A percentile compares a stretch with the other conserved stretches of the same genome.
phyloP scores from a whole-genome alignment of 2,888 invertebrate genomes.

The Osmoderma eremita region DNA sequence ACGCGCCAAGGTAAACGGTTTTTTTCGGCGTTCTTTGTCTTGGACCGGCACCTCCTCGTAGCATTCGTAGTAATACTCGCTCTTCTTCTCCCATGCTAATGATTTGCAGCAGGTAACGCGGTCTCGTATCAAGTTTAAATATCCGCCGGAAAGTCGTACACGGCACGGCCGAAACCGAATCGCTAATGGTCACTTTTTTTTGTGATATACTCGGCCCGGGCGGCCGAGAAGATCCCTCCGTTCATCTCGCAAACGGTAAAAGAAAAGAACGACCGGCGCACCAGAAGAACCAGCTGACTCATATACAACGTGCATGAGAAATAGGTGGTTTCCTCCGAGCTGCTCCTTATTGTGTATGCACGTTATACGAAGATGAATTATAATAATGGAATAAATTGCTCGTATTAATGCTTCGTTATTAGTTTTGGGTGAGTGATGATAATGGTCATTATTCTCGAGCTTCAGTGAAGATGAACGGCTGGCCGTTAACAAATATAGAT shows the following conservation, averaged over 20 bases:
- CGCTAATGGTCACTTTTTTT: constrained; percentile 38
- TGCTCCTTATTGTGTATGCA: no score
- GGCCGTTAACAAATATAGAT: no score
- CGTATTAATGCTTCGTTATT: constrained; percentile 64
- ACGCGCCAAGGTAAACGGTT: constrained; percentile 35
- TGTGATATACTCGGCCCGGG: constrained; percentile 18
- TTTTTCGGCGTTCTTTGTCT: constrained; percentile 42
- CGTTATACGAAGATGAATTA: constrained; percentile 58
- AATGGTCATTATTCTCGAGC: constrained; percentile 59
- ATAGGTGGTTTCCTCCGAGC: no score
- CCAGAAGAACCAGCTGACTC: constrained; percentile 56
- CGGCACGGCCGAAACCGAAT: constrained; percentile 13
- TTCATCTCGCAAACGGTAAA: not conserved
- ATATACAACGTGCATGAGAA: constrained; percentile 48
- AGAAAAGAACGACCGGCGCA: constrained; percentile 39
- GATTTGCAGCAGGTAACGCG: constrained; percentile 57
- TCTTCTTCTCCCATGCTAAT: constrained; percentile 59
- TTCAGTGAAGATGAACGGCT: not conserved
- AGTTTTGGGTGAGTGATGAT: constrained; percentile 63
- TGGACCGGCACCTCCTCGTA: constrained; percentile 29
- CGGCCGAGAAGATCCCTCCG: not conserved
- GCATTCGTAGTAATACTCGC: not conserved
- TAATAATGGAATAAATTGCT: constrained; percentile 65
- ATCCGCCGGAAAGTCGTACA: constrained; percentile 42
- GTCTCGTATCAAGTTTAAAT: constrained; percentile 50